phyloP scores from a whole-genome alignment of 2,797 vertebrate species.

The Enteromius unitaeniatus region DNA sequence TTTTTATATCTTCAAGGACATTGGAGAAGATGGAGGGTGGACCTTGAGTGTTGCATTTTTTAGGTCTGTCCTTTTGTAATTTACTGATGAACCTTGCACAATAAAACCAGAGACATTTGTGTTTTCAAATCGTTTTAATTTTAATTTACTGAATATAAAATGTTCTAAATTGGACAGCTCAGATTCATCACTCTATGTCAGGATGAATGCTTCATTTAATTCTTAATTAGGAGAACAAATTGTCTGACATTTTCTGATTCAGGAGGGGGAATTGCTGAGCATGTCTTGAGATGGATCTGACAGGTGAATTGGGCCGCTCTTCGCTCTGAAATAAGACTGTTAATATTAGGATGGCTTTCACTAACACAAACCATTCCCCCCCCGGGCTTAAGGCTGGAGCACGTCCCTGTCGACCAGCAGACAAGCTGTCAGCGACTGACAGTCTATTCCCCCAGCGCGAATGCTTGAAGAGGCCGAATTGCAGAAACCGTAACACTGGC shows the following conservation, averaged over 20 bases:
- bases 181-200: constrained; percentile 45
- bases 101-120: background rate
- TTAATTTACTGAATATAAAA: constrained; percentile 35
- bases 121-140: constrained; percentile 13
- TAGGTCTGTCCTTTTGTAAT: background rate
- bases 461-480: constrained; percentile 21
- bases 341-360: constrained; percentile 53
- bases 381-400: constrained; percentile 49
- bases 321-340: constrained; percentile 54
- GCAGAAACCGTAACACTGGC: constrained; percentile 4
- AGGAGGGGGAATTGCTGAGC: constrained; percentile 35
- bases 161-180: constrained; percentile 16
- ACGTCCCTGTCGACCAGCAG: constrained; percentile 48
- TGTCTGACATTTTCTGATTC: constrained; percentile 55
- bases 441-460: constrained; percentile 26
- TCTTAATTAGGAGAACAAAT: constrained; percentile 60
- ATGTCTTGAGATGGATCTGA: constrained; percentile 47
- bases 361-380: constrained; percentile 53
- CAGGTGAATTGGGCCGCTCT: constrained; percentile 49
- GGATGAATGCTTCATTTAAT: constrained; percentile 53
- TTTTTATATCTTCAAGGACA: background rate
- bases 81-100: background rate
- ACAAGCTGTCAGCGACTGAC: constrained; percentile 56
- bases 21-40: background rate
- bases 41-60: background rate